Base-by-base conservation (phyloP, 53 echinoderm and acorn worm genomes). In the Luidia sarsii region DNA sequence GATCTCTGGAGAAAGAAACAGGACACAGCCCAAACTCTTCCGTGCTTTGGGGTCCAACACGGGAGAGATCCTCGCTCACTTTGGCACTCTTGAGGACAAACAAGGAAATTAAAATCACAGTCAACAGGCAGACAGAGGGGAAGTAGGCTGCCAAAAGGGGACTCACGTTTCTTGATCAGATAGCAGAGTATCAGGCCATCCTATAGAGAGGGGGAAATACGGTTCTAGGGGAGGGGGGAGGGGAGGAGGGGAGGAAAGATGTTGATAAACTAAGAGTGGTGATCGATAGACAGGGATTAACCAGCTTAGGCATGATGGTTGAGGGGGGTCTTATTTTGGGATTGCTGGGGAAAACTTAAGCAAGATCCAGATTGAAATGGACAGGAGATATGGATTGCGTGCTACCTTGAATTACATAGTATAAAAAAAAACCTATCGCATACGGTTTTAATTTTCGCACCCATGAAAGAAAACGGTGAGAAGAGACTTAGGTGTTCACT, bases 371-470 rank as follows among this genome's bases (percentile, higher is more conserved):
- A 74, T 74, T 74, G 74, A 55, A 74, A 27, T 37, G 16, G 74
- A 74, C 74, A 74, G 57, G 41, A 74, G 74, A 74, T 74, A 55
- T 55, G 74, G 74, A 74, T 74, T 74, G 74, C 74, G 74, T 74
- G 74, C 55, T 57, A 74, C 74, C 74, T 74, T 74, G 74, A 70
- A 70, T 70, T 70, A 70, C 52, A 48, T n/a, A 18, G 56, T 74
- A 39, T 57, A 74, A 74, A 74, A 71, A 33, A 57, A 32, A 29
- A 27, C 56, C 11, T 15, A 25, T 21, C n/a, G 18, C 15, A 56
- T 57, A 74, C 74, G 39, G 74, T 74, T 74, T 57, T 39, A 25
- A 74, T 74, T 74, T 67, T 37, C 6, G 41, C 11, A 11, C 6
- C 11, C 6, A 41, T 41, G 41, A 41, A 41, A 41, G 6, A n/a